phyloP scores from a whole-genome alignment of 2,888 invertebrate species.

The Salticus scenicus region DNA sequence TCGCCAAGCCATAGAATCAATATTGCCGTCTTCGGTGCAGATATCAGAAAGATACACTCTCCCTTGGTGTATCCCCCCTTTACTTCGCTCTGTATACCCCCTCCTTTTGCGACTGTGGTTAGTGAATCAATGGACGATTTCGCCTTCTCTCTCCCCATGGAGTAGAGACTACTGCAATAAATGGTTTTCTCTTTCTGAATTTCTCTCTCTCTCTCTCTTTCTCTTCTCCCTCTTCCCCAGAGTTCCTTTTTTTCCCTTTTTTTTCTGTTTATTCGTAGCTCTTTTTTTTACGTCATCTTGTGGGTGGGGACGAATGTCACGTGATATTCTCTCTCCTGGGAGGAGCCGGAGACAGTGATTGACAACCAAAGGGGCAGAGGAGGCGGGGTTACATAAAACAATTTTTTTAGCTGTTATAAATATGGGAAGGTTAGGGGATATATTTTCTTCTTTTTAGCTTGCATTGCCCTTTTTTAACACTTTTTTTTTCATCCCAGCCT shows the following conservation, averaged over 20 bases:
- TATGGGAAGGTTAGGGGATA: conserved; percentile 17
- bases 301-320: conserved; percentile 63
- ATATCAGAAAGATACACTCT: conserved; percentile 68
- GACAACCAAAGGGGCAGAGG: conserved; percentile 52
- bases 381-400: conserved; percentile 35
- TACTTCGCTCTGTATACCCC: conserved; percentile 33
- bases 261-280: conserved; percentile 29
- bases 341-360: conserved; percentile 54
- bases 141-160: conserved; percentile 46
- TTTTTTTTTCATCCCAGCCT: conserved; percentile 47
- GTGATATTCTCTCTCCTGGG: conserved; percentile 66
- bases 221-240: conserved; percentile 21
- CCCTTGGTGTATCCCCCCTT: conserved; percentile 39
- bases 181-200: conserved; percentile 67
- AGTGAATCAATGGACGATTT: conserved; percentile 69
- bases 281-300: conserved; percentile 38
- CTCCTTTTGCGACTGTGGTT: conserved; percentile 58
- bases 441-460: conserved; percentile 24
- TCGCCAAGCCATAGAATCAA: conserved; percentile 57
- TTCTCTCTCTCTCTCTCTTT: conserved; percentile 48
- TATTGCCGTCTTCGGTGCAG: conserved; percentile 65
- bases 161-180: conserved; percentile 64
- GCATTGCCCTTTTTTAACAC: conserved; percentile 45
- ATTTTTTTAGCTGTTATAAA: conserved; percentile 45
- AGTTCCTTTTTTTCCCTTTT: conserved; percentile 11